Percentiles rank a stretch among this genome's conserved stretches.
Conservation (phyloP, 2,888 invertebrate species). For the Tenthredo notha region DNA sequence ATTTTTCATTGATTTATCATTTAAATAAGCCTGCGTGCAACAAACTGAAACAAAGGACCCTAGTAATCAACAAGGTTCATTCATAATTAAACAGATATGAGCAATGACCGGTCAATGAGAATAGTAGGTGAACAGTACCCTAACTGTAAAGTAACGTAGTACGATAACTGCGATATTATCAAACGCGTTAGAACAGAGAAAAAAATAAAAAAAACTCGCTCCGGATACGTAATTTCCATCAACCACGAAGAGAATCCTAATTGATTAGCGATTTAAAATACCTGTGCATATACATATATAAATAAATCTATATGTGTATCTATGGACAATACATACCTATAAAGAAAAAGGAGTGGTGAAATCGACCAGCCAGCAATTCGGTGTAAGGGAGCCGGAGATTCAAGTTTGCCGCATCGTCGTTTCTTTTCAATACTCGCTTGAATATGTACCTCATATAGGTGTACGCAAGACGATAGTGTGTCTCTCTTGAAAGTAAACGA, state of each 20-base stretch:
- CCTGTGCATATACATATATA: neutral
- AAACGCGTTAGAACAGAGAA: conserved; percentile 3
- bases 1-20: neutral
- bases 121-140: conserved; percentile 42
- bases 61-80: conserved; percentile 15
- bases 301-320: neutral
- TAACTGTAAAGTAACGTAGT: conserved; percentile 30
- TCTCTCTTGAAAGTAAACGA: neutral
- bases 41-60: neutral
- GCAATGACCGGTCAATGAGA: conserved; percentile 38
- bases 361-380: neutral
- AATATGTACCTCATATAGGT: neutral
- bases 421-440: neutral
- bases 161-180: neutral
- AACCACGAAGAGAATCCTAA: neutral
- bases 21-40: neutral
- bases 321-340: neutral
- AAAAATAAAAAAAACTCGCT: conserved; percentile 1
- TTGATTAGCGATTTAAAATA: neutral
- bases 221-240: neutral
- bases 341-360: conserved; percentile 1
- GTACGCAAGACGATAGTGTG: neutral
- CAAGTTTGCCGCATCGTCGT: neutral
- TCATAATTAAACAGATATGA: conserved; percentile 19
- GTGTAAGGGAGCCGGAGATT: neutral